phyloP scores from a whole-genome alignment of 53 echinoderm and acorn worm genomes.

The Patiria pectinifera region DNA sequence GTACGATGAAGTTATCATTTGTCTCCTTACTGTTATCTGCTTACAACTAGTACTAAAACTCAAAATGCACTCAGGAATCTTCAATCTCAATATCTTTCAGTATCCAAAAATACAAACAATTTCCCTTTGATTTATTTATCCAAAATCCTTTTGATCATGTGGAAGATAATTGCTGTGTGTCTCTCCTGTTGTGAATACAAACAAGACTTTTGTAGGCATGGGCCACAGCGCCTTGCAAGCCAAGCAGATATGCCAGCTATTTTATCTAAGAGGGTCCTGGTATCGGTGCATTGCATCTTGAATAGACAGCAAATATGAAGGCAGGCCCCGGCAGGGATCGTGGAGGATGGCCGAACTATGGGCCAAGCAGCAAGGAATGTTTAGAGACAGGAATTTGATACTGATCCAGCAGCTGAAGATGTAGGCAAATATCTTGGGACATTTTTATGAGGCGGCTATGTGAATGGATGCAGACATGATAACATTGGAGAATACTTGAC shows the following conservation, averaged over 20 bases:
- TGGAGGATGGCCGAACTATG: background rate
- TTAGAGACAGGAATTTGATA: conserved; percentile 21
- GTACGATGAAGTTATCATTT: too few species aligned
- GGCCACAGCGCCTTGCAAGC: background rate
- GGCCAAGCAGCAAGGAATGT: background rate
- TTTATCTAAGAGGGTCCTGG: conserved; percentile 10
- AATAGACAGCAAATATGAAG: background rate
- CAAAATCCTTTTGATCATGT: background rate
- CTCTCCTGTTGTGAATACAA: conserved; percentile 33
- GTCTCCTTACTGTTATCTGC: too few species aligned
- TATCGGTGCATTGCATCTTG: conserved; percentile 12
- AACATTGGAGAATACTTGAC: background rate
- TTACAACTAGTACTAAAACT: too few species aligned
- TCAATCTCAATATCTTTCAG: too few species aligned
- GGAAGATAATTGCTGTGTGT: background rate
- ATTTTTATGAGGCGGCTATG: background rate
- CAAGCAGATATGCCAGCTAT: conserved; percentile 26
- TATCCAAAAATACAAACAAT: background rate
- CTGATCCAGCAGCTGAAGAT: conserved; percentile 5
- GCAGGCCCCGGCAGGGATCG: background rate
- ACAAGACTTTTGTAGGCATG: background rate
- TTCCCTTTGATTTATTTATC: conserved; percentile 16
- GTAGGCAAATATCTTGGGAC: background rate
- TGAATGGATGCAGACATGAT: background rate
- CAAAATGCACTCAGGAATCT: too few species aligned